Base-by-base conservation (phyloP, 2,113 vertebrate genomes). In the Girardinichthys multiradiatus region DNA sequence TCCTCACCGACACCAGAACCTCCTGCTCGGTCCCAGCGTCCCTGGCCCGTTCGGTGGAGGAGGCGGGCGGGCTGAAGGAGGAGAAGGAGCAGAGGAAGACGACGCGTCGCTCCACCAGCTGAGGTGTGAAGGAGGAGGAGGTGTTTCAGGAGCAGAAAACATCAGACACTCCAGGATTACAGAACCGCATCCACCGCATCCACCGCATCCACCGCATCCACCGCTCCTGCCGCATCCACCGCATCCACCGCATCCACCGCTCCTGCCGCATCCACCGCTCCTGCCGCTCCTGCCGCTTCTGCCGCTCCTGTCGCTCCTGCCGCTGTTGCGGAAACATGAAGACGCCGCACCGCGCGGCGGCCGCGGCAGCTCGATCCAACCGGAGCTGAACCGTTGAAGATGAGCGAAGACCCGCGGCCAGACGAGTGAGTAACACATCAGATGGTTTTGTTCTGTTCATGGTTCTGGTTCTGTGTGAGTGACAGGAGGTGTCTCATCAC, bases 391-490 rank as follows among this genome's bases (percentile, higher is more conserved):
- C 89, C 85, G 86, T 91, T 92, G 65, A 96, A 89, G 74, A 97
- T 97, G 96, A 96, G 87, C 92, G 95, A 97, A 87, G 95, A 96
- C 92, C 92, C 94, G 93, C 94, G 94, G 83, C 96, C 95, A 86
- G 96, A 97, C 94, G 95, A 97, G 96, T 97, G 91, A 97, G 96
- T 95, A 72, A 10, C 61, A 7, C 30, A 19, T 29, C 3, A 19
- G 42, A 6, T 45, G 15, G 42, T 45, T n/a, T n/a, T 4, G 42
- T 45, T 45, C 39, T 48, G 45, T 5, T 39, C 12, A 2, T 39
- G 37, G 45, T 48, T 48, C 48, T 54, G 21, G 48, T 54, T 5
- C 48, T 8, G 26, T 21, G 4, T 4, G 26, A 21, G 17, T 27
- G 37, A 17, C 62, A 28, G 64, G 26, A 28, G 6, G 35, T 4